phyloP scores from a whole-genome alignment of 1,140 invertebrate species.

The Pissodes strobi region DNA sequence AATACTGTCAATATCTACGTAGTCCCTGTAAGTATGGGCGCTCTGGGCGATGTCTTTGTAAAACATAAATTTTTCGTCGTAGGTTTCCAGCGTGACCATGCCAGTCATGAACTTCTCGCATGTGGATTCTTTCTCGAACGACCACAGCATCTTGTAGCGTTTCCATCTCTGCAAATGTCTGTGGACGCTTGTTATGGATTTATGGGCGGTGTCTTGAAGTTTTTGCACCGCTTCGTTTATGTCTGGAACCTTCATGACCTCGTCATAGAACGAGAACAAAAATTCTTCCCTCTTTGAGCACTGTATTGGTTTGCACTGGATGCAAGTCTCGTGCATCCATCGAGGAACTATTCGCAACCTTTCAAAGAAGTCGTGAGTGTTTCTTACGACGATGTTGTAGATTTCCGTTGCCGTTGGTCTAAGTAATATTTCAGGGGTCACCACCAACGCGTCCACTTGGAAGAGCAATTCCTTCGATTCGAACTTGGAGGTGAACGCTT shows the following conservation, averaged over 20 bases:
- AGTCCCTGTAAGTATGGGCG: conserved; percentile 63
- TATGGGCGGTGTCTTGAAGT: conserved; percentile 68
- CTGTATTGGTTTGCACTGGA: conserved; percentile 68
- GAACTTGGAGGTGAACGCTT: conserved; percentile 69
- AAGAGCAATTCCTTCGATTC: conserved; percentile 68
- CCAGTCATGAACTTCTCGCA: conserved; percentile 77
- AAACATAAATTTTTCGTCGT: conserved; percentile 83
- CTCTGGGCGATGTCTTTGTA: conserved; percentile 78
- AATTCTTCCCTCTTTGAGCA: conserved; percentile 60
- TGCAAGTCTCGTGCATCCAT: conserved; percentile 84
- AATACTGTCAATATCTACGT: conserved; percentile 67
- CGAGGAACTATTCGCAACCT: conserved; percentile 75
- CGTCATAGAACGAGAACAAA: conserved; percentile 76
- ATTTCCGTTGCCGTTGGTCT: conserved; percentile 75
- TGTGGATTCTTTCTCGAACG: conserved; percentile 73
- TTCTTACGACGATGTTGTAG: conserved; percentile 71
- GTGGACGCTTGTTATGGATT: conserved; percentile 31
- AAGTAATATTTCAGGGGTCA: conserved; percentile 73
- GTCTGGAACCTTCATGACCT: conserved; percentile 68
- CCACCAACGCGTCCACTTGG: conserved; percentile 74
- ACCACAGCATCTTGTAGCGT: conserved; percentile 80
- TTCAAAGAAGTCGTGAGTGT: conserved; percentile 68
- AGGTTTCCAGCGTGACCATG: conserved; percentile 72
- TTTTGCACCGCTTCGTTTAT: conserved; percentile 70
- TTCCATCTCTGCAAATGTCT: conserved; percentile 68